Percentiles rank a stretch among this genome's conserved stretches.
Conservation (phyloP, 2,888 invertebrate genomes). For the Balanococcus diminutus region DNA sequence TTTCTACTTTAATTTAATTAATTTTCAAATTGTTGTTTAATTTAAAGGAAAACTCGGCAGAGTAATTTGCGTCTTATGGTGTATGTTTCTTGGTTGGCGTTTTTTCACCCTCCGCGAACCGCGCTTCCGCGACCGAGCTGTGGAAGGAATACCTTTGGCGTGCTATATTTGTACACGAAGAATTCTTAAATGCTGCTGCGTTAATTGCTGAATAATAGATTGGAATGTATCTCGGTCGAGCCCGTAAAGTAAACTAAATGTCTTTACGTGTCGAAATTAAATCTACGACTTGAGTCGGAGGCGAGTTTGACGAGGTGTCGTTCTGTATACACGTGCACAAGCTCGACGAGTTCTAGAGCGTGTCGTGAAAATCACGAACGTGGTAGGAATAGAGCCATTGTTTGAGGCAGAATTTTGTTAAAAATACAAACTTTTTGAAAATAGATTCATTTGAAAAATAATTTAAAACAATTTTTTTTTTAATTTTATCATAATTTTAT, state of each 20-base stretch:
- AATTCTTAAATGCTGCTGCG: background rate
- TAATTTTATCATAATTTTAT: too few relatives aligned
- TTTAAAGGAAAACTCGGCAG: slow-evolving; percentile 46
- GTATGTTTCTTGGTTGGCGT: background rate
- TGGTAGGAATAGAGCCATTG: too few relatives aligned
- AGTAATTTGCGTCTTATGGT: background rate
- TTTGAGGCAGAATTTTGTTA: too few relatives aligned
- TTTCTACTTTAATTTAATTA: slow-evolving; percentile 38
- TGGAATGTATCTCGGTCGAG: background rate
- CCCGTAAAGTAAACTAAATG: background rate
- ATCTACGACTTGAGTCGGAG: background rate
- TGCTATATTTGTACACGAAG: background rate
- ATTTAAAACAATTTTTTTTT: too few relatives aligned
- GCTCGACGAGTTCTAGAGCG: background rate
- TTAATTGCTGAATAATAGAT: background rate
- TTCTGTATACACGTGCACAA: background rate
- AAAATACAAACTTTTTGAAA: too few relatives aligned
- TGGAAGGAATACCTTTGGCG: background rate
- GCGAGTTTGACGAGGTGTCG: too few relatives aligned
- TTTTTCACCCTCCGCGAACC: background rate
- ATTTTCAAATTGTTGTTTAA: slow-evolving; percentile 47
- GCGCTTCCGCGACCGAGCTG: background rate
- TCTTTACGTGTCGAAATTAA: background rate
- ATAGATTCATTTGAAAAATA: too few relatives aligned
- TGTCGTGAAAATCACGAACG: too few relatives aligned